phyloP scores from a whole-genome alignment of 2,888 invertebrate genomes.

The Lasioglossum morio region DNA sequence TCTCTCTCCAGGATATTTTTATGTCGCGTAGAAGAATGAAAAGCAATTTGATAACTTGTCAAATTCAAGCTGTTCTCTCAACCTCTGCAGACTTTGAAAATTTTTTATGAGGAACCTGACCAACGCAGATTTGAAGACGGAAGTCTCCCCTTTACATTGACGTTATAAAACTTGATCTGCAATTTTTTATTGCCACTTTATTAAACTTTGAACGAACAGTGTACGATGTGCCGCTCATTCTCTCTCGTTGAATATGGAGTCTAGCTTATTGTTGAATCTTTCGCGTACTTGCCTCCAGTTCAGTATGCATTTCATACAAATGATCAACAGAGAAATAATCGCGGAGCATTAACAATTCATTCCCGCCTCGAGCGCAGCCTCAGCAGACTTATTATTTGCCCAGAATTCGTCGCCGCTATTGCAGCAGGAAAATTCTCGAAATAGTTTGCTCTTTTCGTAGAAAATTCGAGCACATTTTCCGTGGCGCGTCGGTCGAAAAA shows the following conservation, averaged over 20 bases:
- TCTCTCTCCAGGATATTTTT: not conserved
- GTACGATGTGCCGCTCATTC: not conserved
- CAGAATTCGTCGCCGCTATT: not conserved
- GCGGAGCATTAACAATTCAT: not conserved
- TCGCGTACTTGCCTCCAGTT: not conserved
- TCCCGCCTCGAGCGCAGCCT: not conserved
- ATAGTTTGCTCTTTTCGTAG: not conserved
- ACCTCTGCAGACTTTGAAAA: not conserved
- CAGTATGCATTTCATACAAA: not conserved
- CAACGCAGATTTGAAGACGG: not conserved
- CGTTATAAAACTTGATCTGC: not conserved
- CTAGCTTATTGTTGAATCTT: no score
- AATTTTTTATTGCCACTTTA: not conserved
- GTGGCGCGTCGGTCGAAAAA: not conserved
- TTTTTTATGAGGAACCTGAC: not conserved
- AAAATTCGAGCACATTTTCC: not conserved
- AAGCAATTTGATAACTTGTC: not conserved
- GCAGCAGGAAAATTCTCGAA: not conserved
- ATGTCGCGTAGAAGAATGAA: not conserved
- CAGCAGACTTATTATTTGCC: not conserved
- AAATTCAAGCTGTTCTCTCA: no score
- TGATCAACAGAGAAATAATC: not conserved
- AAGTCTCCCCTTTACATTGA: not conserved
- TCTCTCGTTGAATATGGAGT: not conserved
- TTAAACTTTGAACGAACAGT: not conserved